Percentiles rank a stretch among this genome's conserved stretches.
phyloP scores from a whole-genome alignment of 1,140 invertebrate genomes.

The Zophobas morio region DNA sequence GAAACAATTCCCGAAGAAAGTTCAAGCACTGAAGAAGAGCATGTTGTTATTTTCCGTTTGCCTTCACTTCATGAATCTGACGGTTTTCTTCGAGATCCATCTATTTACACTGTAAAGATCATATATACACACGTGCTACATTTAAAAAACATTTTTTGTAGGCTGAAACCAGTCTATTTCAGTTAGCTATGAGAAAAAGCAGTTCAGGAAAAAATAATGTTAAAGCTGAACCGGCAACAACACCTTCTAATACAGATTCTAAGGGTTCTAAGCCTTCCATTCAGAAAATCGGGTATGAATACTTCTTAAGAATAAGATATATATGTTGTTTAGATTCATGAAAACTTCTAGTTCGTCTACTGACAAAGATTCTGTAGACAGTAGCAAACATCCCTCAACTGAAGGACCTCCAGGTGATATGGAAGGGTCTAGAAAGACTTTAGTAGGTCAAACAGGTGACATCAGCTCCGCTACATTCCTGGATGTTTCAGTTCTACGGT shows the following conservation, averaged over 20 bases:
- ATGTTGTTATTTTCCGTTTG: conserved; percentile 87
- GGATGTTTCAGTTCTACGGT: conserved; percentile 95
- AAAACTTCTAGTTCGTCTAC: conserved; percentile 67
- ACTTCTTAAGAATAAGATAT: conserved; percentile 48
- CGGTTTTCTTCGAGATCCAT: conserved; percentile 71
- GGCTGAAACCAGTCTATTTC: conserved; percentile 74
- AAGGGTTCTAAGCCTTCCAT: conserved; percentile 69
- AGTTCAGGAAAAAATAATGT: conserved; percentile 68
- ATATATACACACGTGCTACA: not conserved
- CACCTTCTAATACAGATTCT: conserved; percentile 68
- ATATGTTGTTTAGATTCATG: conserved; percentile 23
- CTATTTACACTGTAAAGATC: conserved; percentile 76
- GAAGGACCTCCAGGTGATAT: conserved; percentile 51
- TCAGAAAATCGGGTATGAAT: conserved; percentile 72
- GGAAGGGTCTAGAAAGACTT: conserved; percentile 57
- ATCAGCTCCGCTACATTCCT: conserved; percentile 93
- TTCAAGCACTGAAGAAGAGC: conserved; percentile 91
- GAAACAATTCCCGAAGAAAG: conserved; percentile 94
- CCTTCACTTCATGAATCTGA: conserved; percentile 81
- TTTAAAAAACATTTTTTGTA: conserved; percentile 56
- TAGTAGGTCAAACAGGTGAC: conserved; percentile 69
- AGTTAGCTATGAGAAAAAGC: conserved; percentile 71
- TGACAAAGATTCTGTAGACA: conserved; percentile 71
- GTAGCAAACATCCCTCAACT: conserved; percentile 60
- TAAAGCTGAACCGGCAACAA: conserved; percentile 69